A percentile compares a stretch with the other conserved stretches of the same genome.
Conservation (phyloP, 2,888 invertebrate species). For the Himalopsyche anomala region DNA sequence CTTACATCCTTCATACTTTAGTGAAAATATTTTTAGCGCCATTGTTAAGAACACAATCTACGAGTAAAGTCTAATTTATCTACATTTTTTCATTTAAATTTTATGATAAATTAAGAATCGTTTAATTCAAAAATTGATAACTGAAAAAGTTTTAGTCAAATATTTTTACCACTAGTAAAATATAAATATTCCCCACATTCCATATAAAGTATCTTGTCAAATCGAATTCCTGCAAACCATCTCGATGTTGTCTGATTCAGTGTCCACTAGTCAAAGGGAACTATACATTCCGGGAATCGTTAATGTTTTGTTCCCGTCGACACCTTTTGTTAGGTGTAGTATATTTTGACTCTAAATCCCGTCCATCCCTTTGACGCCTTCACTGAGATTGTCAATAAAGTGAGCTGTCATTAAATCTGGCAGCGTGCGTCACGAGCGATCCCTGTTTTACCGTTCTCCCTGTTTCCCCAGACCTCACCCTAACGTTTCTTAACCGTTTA, state of each 20-base stretch:
- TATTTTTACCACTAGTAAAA: too few relatives aligned
- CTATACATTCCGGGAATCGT: neutral
- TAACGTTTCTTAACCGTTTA: neutral
- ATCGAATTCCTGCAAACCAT: too few relatives aligned
- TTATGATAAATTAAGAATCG: too few relatives aligned
- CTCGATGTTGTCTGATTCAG: neutral
- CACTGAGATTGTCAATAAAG: conserved; percentile 26
- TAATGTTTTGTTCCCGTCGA: neutral
- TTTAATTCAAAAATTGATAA: too few relatives aligned
- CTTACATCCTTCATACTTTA: too few relatives aligned
- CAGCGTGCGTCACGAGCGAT: neutral
- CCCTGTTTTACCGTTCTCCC: conserved; percentile 14
- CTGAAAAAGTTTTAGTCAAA: too few relatives aligned
- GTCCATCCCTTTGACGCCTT: conserved; percentile 16
- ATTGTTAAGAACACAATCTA: too few relatives aligned
- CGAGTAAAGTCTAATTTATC: too few relatives aligned
- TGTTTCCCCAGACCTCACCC: neutral
- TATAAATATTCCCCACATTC: too few relatives aligned
- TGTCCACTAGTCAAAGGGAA: conserved; percentile 5
- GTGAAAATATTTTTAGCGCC: too few relatives aligned
- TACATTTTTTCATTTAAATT: too few relatives aligned
- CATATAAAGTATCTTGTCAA: too few relatives aligned
- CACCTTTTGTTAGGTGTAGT: conserved; percentile 1
- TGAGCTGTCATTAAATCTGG: conserved; percentile 30
- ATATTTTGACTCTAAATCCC: neutral